A percentile compares a stretch with the other conserved stretches of the same genome.
Evolutionary conservation across 2,888 invertebrate genomes (phyloP).

Genomic region (Caenorhabditis afra): DNA sequence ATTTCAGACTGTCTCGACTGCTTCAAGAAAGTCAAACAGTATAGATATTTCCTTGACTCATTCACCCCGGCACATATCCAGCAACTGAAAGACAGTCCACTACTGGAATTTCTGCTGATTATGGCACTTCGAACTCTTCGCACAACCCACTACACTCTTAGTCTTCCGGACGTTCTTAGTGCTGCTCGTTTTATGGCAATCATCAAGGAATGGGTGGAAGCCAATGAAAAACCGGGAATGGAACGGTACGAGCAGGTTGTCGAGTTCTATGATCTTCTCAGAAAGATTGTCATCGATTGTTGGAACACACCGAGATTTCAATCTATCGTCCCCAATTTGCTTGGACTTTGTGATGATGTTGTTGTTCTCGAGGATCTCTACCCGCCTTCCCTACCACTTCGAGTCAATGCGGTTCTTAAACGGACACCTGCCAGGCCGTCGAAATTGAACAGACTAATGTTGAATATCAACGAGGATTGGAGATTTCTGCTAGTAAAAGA

Average conservation of each 20-base stretch:
- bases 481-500: constrained; percentile 15
- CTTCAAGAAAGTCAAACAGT: constrained; percentile 37
- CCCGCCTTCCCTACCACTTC: constrained; percentile 34
- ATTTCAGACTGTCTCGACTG: constrained; percentile 15
- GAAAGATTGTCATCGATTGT: constrained; percentile 31
- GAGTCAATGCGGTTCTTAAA: not conserved
- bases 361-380: constrained; percentile 1
- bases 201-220: constrained; percentile 17
- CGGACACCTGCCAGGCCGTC: not conserved
- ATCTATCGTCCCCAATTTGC: constrained; percentile 1
- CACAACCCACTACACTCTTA: constrained; percentile 13
- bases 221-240: not conserved
- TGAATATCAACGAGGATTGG: constrained; percentile 36
- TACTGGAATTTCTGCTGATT: constrained; percentile 22
- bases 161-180: constrained; percentile 28
- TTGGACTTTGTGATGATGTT: not conserved
- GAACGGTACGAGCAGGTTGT: not conserved
- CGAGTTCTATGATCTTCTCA: constrained; percentile 11
- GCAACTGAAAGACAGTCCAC: not conserved
- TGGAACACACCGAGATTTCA: constrained; percentile 30
- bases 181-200: constrained; percentile 27
- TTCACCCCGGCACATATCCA: constrained; percentile 4
- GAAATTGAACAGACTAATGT: not conserved
- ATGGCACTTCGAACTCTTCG: constrained; percentile 35
- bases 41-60: constrained; percentile 16